Base-by-base conservation (phyloP, 2,888 invertebrate genomes). In the Plemyria rubiginata region DNA sequence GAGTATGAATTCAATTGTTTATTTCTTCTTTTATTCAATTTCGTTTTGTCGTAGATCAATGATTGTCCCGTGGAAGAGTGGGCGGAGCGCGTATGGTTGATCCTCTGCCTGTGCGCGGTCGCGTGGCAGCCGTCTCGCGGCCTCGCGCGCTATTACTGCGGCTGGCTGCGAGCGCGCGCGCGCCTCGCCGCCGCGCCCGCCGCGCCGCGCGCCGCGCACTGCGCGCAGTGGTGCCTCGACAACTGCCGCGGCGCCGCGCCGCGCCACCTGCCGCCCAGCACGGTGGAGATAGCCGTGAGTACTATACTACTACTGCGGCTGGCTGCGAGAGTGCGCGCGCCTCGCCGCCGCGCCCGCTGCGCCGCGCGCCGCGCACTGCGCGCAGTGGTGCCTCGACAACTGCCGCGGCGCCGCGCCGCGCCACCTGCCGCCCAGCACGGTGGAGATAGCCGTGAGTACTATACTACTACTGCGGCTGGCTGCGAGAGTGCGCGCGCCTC, bases 301-400 rank as follows among this genome's bases (percentile, higher is more conserved):
- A n/a, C n/a, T n/a, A n/a, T n/a, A n/a, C 79, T 97, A 97, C 89
- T 95, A 96, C 81, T 93, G 95, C 75, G 82, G 87, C 53, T 93
- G 93, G 90, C 80, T 93, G 67, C 85, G 93, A 68, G 66, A 74
- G 7, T 81, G 87, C 22, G 85, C 88, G 81, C 85, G 7, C 64
- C 60, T 48, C 60, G 53, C 60, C 64, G 0, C 77, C n/a, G 81
- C 85, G 7, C 65, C 60, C 50, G 56, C 57, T 32, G 92, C 32
- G 82, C 89, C 49, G 0, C 77, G 92, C 32, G 82, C 89, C 50
- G 86, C 88, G n/a, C 98, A 98, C 84, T 98, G 98, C 81, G 98
- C 98, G 9, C 97, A 98, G 85, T 98, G 98, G 97, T 98, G 98
- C 82, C 93, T 98, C 58, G 98, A 98, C 80, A 98, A 98, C 91